Evolutionary conservation across 2,113 vertebrate genomes (phyloP).

Genomic region (Oryzias curvinotus): DNA sequence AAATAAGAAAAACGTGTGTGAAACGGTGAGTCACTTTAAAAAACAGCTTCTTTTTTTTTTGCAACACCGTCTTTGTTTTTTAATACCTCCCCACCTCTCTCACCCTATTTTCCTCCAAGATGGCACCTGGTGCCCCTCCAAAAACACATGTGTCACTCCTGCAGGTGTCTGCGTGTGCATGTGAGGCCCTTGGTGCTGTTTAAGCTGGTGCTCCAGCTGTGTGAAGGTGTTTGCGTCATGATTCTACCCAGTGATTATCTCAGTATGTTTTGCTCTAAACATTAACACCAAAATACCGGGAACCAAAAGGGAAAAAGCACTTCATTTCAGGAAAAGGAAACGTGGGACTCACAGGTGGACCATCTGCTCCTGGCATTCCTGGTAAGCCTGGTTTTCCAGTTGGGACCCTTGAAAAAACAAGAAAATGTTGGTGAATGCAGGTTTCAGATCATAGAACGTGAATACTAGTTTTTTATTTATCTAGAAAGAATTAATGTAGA

Average conservation of each 20-base stretch:
- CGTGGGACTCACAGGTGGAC: conserved; percentile 87
- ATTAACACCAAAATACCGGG: neutral
- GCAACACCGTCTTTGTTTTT: conserved; percentile 5
- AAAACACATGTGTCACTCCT: conserved; percentile 40
- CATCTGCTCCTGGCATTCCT: conserved; percentile 94
- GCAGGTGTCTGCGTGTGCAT: conserved; percentile 30
- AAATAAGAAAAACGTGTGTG: conserved; percentile 4
- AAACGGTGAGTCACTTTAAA: conserved; percentile 1
- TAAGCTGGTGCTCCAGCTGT: conserved; percentile 7
- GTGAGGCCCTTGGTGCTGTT: conserved; percentile 1
- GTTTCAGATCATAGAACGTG: neutral
- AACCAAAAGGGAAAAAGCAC: neutral
- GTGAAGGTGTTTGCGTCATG: neutral
- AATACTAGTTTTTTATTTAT: no score
- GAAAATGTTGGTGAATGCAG: conserved; percentile 7
- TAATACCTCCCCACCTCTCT: conserved; percentile 21
- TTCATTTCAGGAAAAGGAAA: neutral
- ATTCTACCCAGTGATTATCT: conserved; percentile 1
- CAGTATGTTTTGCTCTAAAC: neutral
- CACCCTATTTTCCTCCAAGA: conserved; percentile 10
- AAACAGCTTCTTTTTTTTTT: neutral
- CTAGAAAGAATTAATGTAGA: no score
- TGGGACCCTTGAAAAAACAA: conserved; percentile 81
- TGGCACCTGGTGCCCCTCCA: conserved; percentile 34
- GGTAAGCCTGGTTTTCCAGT: conserved; percentile 93